These are phyloP conservation scores for Chloromyia formosa DNA, from an alignment of 2,888 invertebrate species.

Conservation along the genomic window DNA sequence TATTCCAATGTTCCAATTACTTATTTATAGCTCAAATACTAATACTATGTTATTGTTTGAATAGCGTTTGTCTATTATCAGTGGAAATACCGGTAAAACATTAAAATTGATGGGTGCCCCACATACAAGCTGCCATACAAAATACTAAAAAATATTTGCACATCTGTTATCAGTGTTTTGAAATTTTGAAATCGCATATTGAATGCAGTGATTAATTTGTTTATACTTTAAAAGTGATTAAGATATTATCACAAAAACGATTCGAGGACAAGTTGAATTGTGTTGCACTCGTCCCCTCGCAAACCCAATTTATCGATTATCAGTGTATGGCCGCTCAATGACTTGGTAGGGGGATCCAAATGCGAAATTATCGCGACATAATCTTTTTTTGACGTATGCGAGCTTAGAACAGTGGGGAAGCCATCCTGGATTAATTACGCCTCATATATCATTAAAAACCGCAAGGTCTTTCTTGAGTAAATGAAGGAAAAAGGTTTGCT, in stretches of 20 bases:
- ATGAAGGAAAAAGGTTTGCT: not conserved
- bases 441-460: slow-evolving; percentile 59
- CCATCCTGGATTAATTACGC: slow-evolving; percentile 58
- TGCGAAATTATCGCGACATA: slow-evolving; percentile 4
- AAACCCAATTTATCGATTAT: too few relatives aligned
- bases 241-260: too few relatives aligned
- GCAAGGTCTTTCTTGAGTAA: not conserved
- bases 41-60: too few relatives aligned
- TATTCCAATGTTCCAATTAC: too few relatives aligned
- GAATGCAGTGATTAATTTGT: not conserved
- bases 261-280: too few relatives aligned
- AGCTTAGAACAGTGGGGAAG: not conserved
- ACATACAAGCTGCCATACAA: not conserved
- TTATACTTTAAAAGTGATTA: not conserved
- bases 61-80: not conserved
- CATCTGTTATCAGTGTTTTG: not conserved
- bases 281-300: too few relatives aligned
- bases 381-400: too few relatives aligned
- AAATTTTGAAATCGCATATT: not conserved
- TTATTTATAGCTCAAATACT: too few relatives aligned
- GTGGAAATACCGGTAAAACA: not conserved
- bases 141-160: not conserved
- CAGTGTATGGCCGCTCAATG: too few relatives aligned
- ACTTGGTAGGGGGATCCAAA: not conserved
- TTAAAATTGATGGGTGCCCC: not conserved